These are phyloP conservation scores for Rotaria sp. DNA, from an alignment of 2,888 invertebrate species.

Conservation along the genomic window DNA sequence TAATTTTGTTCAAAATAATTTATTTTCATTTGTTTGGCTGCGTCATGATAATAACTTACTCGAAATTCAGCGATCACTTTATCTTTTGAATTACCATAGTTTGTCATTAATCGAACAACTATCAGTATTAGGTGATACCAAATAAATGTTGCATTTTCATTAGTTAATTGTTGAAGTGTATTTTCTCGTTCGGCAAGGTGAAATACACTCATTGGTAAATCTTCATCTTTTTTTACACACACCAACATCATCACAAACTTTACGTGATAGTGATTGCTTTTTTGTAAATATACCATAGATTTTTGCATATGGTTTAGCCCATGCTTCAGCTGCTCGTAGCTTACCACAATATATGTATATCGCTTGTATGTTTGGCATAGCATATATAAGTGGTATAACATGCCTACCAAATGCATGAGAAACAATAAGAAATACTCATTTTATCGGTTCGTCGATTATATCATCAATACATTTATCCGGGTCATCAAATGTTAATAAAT, in stretches of 20 bases:
- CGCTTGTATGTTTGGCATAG: neutral
- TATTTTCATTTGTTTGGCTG: neutral
- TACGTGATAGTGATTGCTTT: neutral
- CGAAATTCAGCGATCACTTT: neutral
- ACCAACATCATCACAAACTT: neutral
- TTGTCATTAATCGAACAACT: neutral
- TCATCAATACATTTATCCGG: neutral
- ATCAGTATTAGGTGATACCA: neutral
- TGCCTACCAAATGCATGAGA: neutral
- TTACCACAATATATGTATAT: neutral
- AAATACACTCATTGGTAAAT: slow-evolving; percentile 21
- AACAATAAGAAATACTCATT: neutral
- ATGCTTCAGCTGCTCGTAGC: neutral
- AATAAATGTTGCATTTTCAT: neutral
- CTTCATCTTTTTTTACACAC: too few relatives aligned
- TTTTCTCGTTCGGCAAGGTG: neutral
- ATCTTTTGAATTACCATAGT: neutral
- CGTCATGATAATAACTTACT: neutral
- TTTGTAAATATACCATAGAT: neutral
- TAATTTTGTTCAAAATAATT: neutral
- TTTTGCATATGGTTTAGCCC: neutral
- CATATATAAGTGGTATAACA: neutral
- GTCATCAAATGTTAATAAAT: neutral
- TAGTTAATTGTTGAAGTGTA: neutral
- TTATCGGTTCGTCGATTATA: neutral